Percentiles rank a stretch among this genome's conserved stretches.
These are phyloP conservation scores for Phocoena phocoena DNA, from an alignment of 2,113 vertebrate genomes.

Conservation along the genomic window DNA sequence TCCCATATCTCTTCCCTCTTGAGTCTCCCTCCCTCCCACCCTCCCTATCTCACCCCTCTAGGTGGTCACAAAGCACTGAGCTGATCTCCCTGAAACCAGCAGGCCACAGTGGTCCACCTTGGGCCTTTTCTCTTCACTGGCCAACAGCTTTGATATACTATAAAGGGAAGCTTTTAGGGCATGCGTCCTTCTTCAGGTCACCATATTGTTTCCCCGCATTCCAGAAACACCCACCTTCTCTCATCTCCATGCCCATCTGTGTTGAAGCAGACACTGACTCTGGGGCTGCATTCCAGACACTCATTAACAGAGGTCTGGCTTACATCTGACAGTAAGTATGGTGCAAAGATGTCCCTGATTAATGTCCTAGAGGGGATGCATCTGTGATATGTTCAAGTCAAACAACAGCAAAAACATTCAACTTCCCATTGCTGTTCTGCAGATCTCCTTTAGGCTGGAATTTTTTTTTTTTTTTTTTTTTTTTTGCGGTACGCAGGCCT, in stretches of 20 bases:
- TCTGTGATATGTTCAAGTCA: background rate
- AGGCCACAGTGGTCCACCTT: background rate
- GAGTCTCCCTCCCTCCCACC: too few relatives aligned
- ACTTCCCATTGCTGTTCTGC: background rate
- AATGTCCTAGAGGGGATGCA: background rate
- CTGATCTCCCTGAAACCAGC: background rate
- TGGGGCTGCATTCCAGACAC: background rate
- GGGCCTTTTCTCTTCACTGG: background rate
- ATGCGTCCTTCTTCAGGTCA: background rate
- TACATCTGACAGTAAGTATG: conserved; percentile 11
- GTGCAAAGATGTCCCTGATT: conserved; percentile 32
- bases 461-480: background rate
- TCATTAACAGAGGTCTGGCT: conserved; percentile 20
- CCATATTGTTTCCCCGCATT: background rate
- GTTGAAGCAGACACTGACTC: background rate
- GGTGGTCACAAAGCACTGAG: too few relatives aligned
- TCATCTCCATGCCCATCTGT: conserved; percentile 2
- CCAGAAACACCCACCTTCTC: background rate
- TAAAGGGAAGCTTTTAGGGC: background rate
- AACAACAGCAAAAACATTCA: background rate
- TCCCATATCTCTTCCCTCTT: too few relatives aligned
- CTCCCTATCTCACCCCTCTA: too few relatives aligned
- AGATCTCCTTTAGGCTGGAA: background rate
- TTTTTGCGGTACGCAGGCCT: too few relatives aligned
- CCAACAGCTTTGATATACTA: background rate